Percentiles rank a stretch among this genome's conserved stretches.
Evolutionary conservation across 1,140 invertebrate species (phyloP).

Genomic region (Anastrepha obliqua): DNA sequence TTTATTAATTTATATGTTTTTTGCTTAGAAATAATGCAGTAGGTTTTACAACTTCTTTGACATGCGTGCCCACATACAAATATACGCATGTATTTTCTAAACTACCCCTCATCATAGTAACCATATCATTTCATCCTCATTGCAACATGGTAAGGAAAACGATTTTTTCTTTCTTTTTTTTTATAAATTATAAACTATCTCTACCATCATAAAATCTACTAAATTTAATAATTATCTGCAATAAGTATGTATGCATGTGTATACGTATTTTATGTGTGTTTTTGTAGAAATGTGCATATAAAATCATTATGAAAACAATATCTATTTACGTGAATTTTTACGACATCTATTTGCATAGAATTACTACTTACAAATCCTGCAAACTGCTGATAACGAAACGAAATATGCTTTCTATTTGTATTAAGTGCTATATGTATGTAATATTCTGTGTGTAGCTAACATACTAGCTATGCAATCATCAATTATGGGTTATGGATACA

Average conservation of each 20-base stretch:
- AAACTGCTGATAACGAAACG: too few relatives aligned
- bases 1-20: slow-evolving; percentile 51
- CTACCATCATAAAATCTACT: slow-evolving; percentile 34
- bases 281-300: slow-evolving; percentile 29
- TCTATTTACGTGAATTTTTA: neutral
- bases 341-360: neutral
- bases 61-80: neutral
- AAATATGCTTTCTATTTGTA: too few relatives aligned
- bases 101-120: slow-evolving; percentile 14
- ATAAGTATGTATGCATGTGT: neutral
- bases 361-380: neutral
- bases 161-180: neutral
- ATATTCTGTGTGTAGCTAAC: too few relatives aligned
- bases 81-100: neutral
- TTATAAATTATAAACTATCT: slow-evolving; percentile 26
- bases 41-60: slow-evolving; percentile 2
- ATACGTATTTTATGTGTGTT: slow-evolving; percentile 6
- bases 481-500: too few relatives aligned
- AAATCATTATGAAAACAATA: neutral
- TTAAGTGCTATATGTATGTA: too few relatives aligned
- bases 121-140: neutral
- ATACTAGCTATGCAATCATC: too few relatives aligned
- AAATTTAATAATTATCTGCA: slow-evolving; percentile 9
- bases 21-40: slow-evolving; percentile 52
- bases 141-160: neutral